Conservation (phyloP, 2,797 vertebrate genomes). For the Lates japonicus region DNA sequence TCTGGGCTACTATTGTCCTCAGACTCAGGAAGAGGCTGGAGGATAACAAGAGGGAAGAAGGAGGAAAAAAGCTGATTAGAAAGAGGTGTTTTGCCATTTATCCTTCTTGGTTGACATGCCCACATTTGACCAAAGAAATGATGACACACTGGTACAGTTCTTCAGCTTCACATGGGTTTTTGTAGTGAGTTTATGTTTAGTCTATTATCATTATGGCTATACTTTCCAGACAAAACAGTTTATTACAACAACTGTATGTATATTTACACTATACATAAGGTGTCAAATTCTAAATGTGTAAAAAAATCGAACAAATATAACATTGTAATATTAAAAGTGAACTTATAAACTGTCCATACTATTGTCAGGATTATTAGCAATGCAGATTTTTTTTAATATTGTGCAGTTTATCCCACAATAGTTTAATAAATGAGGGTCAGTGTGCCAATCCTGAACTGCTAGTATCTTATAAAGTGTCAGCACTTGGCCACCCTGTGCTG, state of each 20-base stretch:
- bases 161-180: not conserved
- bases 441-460: constrained; percentile 20
- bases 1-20: constrained; percentile 94
- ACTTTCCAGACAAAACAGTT: not conserved
- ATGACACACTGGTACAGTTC: not conserved
- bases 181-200: not conserved
- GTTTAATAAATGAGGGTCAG: constrained; percentile 19
- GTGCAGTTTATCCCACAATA: constrained; percentile 13
- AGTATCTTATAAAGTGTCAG: constrained; percentile 42
- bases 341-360: not conserved
- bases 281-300: not conserved
- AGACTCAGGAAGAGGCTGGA: constrained; percentile 90
- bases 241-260: not conserved
- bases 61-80: not conserved
- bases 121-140: not conserved
- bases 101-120: not conserved
- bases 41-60: not conserved
- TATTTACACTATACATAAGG: not conserved
- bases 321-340: not conserved
- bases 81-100: not conserved
- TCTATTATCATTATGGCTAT: not conserved
- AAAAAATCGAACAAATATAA: not conserved
- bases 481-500: constrained; percentile 2
- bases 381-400: not conserved
- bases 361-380: not conserved